Evolutionary conservation across 2,888 invertebrate genomes (phyloP), one percentile per base, ranked within the genome.

Genomic region (Aquatica leii): DNA sequence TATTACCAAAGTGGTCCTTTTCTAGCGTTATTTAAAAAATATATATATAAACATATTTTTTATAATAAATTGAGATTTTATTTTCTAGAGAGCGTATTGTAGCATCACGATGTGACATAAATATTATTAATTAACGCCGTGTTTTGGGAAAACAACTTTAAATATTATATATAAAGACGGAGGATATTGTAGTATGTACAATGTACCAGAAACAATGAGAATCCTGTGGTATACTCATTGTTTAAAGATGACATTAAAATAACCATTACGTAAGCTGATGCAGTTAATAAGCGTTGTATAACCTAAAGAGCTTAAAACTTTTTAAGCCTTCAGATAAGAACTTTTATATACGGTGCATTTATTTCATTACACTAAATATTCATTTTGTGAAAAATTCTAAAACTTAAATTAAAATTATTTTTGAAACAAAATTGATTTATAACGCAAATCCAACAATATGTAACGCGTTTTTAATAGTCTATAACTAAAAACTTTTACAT

Each of bases 1-100:
- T 31, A 53, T 59, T 59, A 59, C 59, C 15, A 53, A 50, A 31
- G 52, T 40, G 43, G 15, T 12, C 11, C 34, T 55, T 60, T 24
- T 31, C 24, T 31, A 17, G 35, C 41, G 15, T 34, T 21, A 24
- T 43, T 54, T 41, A 14, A 24, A 24, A 24, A 24, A 24, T n/a
- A n/a, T n/a, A n/a, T n/a, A n/a, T n/a, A 24, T 24, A 24, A 24
- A 24, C 24, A 24, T 24, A 4, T 4, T 6, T 24, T 24, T 24
- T 24, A 24, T 24, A 24, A 24, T 24, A 24, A 24, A 24, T 43
- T 15, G 14, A 43, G 8, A 46, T 20, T 41, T 41, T 41, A 41
- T 15, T 15, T 41, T 41, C 15, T n/a, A 4, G 2, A 14, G 15
- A 41, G 14, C 17, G 4, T 11, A 17, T 46, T 9, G 3, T 46